Percentiles rank a stretch among this genome's conserved stretches.
Conservation (phyloP, 1,140 invertebrate species). For the Ditylenchus dipsaci region DNA sequence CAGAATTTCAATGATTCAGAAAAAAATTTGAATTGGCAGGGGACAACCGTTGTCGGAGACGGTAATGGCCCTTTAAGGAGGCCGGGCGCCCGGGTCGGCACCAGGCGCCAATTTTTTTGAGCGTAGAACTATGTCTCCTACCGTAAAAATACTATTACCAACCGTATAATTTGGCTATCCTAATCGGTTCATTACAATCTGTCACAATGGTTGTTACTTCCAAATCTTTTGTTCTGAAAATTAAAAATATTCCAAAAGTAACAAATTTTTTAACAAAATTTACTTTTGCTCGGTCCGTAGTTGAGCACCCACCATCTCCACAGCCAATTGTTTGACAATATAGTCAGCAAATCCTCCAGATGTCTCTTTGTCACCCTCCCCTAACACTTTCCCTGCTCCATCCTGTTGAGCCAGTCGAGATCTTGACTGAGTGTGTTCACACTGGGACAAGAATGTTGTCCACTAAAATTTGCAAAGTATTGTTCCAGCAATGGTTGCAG, state of each 20-base stretch:
- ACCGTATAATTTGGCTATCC: not conserved
- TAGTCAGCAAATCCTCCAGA: slow-evolving; percentile 32
- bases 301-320: not conserved
- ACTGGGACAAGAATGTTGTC: not conserved
- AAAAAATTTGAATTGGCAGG: no score
- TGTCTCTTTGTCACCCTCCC: slow-evolving; percentile 10
- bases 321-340: slow-evolving; percentile 8
- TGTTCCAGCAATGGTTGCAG: slow-evolving; percentile 16
- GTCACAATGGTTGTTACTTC: not conserved
- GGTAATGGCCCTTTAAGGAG: no score
- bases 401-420: slow-evolving; percentile 18
- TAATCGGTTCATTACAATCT: not conserved
- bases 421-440: not conserved
- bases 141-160: no score
- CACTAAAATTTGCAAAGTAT: not conserved
- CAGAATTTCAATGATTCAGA: no score
- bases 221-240: slow-evolving; percentile 2
- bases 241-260: slow-evolving; percentile 6
- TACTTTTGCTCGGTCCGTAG: not conserved
- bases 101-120: no score
- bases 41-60: no score
- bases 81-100: no score
- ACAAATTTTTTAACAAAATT: not conserved
- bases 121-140: no score
- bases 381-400: slow-evolving; percentile 20